Evolutionary conservation across 2,888 invertebrate genomes (phyloP).

Genomic region (Pyrgus malvae): DNA sequence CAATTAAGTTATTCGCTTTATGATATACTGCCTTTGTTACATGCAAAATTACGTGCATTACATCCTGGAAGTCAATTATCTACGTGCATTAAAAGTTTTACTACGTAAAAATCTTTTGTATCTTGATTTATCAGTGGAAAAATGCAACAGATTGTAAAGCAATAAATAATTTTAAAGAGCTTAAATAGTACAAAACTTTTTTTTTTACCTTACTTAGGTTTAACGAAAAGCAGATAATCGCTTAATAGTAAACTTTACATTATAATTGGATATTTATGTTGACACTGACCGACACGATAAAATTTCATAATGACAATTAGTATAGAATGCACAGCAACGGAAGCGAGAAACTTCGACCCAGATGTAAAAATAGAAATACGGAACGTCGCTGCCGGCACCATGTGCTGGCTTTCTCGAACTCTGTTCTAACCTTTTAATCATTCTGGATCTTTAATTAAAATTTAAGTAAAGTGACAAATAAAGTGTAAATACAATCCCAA

Average conservation of each 20-base stretch:
- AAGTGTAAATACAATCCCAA: slow-evolving; percentile 21
- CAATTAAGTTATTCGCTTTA: slow-evolving; percentile 10
- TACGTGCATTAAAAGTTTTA: not conserved
- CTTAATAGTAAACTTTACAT: no score
- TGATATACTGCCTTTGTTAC: slow-evolving; percentile 22
- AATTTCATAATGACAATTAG: not conserved
- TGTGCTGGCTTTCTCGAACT: slow-evolving; percentile 55
- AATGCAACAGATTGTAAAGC: no score
- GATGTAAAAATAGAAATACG: slow-evolving; percentile 69
- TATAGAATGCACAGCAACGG: slow-evolving; percentile 16
- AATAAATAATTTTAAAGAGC: no score
- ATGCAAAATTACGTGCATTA: slow-evolving; percentile 13
- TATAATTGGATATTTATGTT: no score
- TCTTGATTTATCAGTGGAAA: no score
- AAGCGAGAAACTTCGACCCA: slow-evolving; percentile 47
- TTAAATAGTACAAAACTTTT: no score
- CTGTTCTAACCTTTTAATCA: slow-evolving; percentile 51
- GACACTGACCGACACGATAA: no score
- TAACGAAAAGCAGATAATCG: no score
- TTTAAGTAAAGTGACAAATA: not conserved
- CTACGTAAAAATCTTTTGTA: no score
- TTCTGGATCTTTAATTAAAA: not conserved
- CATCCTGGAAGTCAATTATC: slow-evolving; percentile 11
- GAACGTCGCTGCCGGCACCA: slow-evolving; percentile 45
- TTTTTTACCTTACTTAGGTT: no score